These are phyloP conservation scores for Pseudorhiza aurosa DNA, from an alignment of 30 jellyfish, hydroid and myxozoan species.

Conservation along the genomic window DNA sequence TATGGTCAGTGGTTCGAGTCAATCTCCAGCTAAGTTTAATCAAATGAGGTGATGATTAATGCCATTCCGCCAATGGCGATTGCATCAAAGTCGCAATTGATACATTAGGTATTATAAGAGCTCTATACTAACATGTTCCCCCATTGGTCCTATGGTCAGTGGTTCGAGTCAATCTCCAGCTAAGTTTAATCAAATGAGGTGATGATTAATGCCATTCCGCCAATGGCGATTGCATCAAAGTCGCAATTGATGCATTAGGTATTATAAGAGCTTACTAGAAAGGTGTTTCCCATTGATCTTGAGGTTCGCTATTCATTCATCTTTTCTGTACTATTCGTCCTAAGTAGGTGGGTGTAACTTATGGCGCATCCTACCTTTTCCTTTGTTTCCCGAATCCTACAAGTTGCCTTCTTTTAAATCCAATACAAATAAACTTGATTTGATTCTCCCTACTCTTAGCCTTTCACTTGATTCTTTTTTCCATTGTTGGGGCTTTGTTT, in stretches of 20 bases:
- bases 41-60: constrained; percentile 39
- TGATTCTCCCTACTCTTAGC: too few relatives aligned
- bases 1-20: constrained; percentile 88
- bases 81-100: too few relatives aligned
- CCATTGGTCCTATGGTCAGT: constrained; percentile 60
- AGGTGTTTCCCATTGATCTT: too few relatives aligned
- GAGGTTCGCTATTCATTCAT: constrained; percentile 80
- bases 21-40: constrained; percentile 70
- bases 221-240: too few relatives aligned
- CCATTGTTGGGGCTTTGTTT: too few relatives aligned
- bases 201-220: neutral
- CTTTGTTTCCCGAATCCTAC: too few relatives aligned
- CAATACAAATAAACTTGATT: too few relatives aligned
- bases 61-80: neutral
- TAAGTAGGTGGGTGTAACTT: too few relatives aligned
- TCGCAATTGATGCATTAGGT: neutral
- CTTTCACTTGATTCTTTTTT: too few relatives aligned
- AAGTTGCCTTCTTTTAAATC: too few relatives aligned
- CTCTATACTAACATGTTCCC: neutral
- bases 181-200: constrained; percentile 68
- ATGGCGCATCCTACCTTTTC: too few relatives aligned
- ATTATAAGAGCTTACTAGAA: neutral
- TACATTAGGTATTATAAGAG: neutral
- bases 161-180: constrained; percentile 85
- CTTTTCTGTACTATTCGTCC: too few relatives aligned